Conservation (phyloP, 2,113 vertebrate genomes). For the Paramormyrops kingsleyae region DNA sequence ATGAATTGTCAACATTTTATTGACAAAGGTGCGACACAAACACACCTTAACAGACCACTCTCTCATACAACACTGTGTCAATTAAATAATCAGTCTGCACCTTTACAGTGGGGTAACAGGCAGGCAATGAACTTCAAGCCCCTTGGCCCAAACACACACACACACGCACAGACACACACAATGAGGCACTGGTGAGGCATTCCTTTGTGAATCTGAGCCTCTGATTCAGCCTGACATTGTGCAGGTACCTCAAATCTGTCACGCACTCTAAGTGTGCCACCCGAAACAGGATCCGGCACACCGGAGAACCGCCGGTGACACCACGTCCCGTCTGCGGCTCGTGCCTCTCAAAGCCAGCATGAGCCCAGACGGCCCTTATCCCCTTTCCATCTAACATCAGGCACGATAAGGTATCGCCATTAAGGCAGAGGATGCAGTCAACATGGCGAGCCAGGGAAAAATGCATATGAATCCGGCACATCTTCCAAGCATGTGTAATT, state of each 20-base stretch:
- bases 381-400: not conserved
- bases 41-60: not conserved
- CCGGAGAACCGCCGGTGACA: not conserved
- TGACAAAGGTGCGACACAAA: not conserved
- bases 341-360: not conserved
- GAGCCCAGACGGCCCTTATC: not conserved
- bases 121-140: not conserved
- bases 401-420: not conserved
- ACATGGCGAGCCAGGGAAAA: not conserved
- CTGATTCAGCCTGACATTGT: slow-evolving; percentile 2
- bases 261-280: not conserved
- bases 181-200: not conserved
- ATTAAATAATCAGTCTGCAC: not conserved
- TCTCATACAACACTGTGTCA: not conserved
- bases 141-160: not conserved
- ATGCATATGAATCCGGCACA: slow-evolving; percentile 40
- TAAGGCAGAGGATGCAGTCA: not conserved
- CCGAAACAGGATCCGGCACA: not conserved
- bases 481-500: slow-evolving; percentile 54
- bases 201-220: not conserved
- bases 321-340: not conserved
- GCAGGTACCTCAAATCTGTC: not conserved
- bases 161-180: not conserved
- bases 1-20: not conserved
- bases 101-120: not conserved